phyloP scores from a whole-genome alignment of 1,140 invertebrate species.

The Ptiloglossa arizonensis region DNA sequence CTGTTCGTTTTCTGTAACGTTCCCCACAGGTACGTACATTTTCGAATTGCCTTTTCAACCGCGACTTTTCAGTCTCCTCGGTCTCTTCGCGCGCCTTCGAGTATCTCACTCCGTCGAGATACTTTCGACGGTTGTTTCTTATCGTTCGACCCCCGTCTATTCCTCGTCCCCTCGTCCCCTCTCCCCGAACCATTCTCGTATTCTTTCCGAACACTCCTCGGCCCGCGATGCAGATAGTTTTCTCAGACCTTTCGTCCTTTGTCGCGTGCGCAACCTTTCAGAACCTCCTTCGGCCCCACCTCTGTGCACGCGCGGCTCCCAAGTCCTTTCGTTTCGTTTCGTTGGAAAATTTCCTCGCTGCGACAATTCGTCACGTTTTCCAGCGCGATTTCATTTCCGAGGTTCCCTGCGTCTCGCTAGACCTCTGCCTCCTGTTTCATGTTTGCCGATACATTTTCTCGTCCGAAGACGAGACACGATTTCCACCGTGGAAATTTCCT shows the following conservation, averaged over 20 bases:
- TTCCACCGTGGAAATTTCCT: slow-evolving; percentile 19
- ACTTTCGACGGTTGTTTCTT: not conserved
- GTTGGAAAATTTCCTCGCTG: not conserved
- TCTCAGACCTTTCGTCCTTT: not conserved
- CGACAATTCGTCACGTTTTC: no score
- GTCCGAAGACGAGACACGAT: not conserved
- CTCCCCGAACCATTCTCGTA: not conserved
- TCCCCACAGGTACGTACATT: not conserved
- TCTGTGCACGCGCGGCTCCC: no score
- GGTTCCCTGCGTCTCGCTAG: not conserved
- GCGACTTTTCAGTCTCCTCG: not conserved
- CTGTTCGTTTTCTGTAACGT: slow-evolving; percentile 10
- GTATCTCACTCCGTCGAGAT: no score
- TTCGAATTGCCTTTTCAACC: not conserved
- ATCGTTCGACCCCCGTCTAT: not conserved
- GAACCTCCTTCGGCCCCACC: no score
- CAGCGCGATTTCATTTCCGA: no score
- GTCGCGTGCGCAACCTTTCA: not conserved
- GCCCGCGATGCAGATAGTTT: no score
- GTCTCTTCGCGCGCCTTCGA: no score
- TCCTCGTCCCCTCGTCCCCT: no score
- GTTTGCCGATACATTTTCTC: slow-evolving; percentile 10
- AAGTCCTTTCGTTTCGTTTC: not conserved
- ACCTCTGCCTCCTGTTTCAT: not conserved
- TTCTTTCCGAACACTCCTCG: no score